Evolutionary conservation across 2,113 vertebrate genomes (phyloP).

Genomic region (Gallinago paraguaiae): DNA sequence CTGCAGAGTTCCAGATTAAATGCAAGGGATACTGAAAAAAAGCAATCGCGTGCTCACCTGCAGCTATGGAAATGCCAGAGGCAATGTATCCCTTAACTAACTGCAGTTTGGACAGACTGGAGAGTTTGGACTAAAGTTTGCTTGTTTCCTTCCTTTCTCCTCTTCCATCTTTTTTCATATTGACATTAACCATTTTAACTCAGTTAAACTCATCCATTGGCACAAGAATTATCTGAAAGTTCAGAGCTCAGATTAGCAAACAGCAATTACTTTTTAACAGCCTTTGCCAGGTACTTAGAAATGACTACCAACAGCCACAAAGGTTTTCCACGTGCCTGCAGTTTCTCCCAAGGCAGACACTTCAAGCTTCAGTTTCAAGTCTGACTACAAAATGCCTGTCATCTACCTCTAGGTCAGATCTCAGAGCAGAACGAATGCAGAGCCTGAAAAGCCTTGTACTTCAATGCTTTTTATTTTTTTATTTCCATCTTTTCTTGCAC

Average conservation of each 20-base stretch:
- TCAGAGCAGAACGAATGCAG: background rate
- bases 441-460: background rate
- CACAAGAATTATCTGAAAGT: background rate
- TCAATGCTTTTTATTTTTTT: background rate
- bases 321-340: background rate
- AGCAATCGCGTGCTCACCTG: background rate
- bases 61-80: background rate
- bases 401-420: background rate
- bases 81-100: background rate
- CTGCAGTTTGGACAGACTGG: background rate
- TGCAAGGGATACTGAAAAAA: background rate
- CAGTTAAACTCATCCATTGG: background rate
- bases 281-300: background rate
- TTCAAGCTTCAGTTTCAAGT: background rate
- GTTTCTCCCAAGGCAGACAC: background rate
- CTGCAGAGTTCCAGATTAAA: background rate
- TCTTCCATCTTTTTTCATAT: background rate
- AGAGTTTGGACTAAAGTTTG: background rate
- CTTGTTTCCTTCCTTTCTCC: background rate
- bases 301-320: background rate
- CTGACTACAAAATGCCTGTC: constrained; percentile 11
- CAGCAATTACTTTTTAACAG: background rate
- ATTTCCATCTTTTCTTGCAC: background rate
- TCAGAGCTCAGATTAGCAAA: background rate
- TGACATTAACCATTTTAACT: background rate